phyloP scores from a whole-genome alignment of 2,113 vertebrate genomes.

The Numida meleagris region DNA sequence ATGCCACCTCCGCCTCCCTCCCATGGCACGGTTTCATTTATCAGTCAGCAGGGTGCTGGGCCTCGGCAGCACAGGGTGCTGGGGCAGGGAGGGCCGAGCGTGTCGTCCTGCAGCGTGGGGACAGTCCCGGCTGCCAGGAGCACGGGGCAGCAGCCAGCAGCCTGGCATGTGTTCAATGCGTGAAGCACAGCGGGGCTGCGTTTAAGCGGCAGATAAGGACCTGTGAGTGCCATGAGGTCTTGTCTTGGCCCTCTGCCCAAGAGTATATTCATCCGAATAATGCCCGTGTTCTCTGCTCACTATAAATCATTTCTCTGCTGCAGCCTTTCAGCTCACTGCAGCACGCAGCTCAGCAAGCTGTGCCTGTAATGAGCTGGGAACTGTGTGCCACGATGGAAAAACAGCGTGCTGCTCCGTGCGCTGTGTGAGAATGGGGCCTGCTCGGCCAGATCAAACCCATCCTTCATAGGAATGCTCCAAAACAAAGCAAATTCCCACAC shows the following conservation, averaged over 20 bases:
- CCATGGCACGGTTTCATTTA: neutral
- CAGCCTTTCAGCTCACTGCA: neutral
- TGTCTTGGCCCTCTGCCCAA: neutral
- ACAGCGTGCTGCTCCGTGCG: neutral
- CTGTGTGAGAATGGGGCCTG: neutral
- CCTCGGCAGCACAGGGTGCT: accelerated
- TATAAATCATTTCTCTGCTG: slow-evolving; percentile 4
- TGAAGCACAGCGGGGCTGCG: neutral
- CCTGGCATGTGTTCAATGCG: neutral
- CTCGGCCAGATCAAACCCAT: neutral
- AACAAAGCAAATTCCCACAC: neutral
- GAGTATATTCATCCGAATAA: slow-evolving; percentile 3
- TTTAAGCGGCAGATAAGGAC: neutral
- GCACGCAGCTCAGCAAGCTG: neutral
- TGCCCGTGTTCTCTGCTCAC: neutral
- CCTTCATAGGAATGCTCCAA: slow-evolving; percentile 24
- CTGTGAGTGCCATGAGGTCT: neutral
- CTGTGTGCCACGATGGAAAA: neutral
- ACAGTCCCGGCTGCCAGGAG: neutral
- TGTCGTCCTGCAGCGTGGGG: neutral
- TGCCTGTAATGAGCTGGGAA: neutral
- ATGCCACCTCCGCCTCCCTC: neutral
- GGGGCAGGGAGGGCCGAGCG: neutral
- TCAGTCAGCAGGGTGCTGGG: neutral
- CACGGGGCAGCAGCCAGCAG: neutral